A percentile compares a stretch with the other conserved stretches of the same genome.
Conservation (phyloP, 2,113 vertebrate species). For the Syngnathus typhle region DNA sequence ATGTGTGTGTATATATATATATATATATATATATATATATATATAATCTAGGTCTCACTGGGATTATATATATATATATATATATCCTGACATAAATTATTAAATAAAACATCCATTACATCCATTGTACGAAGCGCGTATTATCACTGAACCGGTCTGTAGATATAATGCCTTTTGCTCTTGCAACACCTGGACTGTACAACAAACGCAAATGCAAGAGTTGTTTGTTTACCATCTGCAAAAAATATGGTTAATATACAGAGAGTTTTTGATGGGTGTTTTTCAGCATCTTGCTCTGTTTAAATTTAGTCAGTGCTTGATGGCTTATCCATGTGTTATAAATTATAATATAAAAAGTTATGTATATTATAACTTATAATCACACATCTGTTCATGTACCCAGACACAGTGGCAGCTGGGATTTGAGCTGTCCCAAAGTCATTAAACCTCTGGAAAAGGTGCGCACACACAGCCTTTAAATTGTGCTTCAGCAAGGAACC, state of each 20-base stretch:
- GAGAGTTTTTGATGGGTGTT: neutral
- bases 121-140: no score
- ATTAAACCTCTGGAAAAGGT: slow-evolving; percentile 47
- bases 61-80: no score
- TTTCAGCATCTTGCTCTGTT: slow-evolving; percentile 18
- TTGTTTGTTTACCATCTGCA: neutral
- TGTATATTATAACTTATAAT: no score
- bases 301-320: slow-evolving; percentile 23
- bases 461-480: slow-evolving; percentile 11
- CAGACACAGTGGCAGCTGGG: slow-evolving; percentile 42
- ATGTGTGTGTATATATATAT: no score
- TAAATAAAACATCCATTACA: no score
- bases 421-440: slow-evolving; percentile 40
- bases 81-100: no score
- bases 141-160: no score
- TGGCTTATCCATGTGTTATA: slow-evolving; percentile 47
- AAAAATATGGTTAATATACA: neutral
- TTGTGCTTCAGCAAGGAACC: slow-evolving; percentile 13
- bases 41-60: no score
- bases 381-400: slow-evolving; percentile 47
- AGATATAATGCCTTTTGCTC: neutral
- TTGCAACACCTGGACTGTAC: neutral
- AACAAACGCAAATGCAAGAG: neutral
- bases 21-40: no score
- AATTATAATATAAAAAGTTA: no score